These are phyloP conservation scores for Ochropleura leucogaster DNA, from an alignment of 2,888 invertebrate species.

Conservation along the genomic window DNA sequence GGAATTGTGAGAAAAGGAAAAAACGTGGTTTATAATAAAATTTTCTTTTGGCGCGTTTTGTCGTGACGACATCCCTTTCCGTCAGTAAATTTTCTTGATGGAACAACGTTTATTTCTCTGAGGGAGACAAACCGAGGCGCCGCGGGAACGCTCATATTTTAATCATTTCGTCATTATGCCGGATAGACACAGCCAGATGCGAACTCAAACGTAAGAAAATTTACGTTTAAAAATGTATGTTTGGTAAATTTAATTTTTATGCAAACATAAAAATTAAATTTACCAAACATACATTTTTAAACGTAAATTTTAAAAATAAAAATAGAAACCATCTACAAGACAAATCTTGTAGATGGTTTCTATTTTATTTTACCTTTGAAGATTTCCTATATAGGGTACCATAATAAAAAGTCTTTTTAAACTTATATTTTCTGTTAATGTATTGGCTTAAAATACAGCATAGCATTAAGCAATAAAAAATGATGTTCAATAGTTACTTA, in stretches of 20 bases:
- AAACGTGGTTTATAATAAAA: constrained; percentile 73
- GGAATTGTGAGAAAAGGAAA: constrained; percentile 68
- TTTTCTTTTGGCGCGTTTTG: constrained; percentile 69
- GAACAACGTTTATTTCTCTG: constrained; percentile 72
- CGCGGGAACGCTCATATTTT: constrained; percentile 76
- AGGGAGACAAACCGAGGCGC: constrained; percentile 70
- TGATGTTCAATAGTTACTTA: neutral
- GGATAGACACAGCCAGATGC: constrained; percentile 50
- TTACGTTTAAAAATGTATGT: constrained; percentile 18
- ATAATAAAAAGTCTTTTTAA: too few relatives aligned
- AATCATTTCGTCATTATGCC: constrained; percentile 76
- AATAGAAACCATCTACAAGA: too few relatives aligned
- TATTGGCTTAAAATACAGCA: too few relatives aligned
- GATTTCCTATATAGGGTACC: too few relatives aligned
- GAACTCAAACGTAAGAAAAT: constrained; percentile 40
- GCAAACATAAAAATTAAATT: neutral
- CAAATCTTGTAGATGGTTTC: too few relatives aligned
- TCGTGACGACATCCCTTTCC: constrained; percentile 71
- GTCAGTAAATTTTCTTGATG: constrained; percentile 74
- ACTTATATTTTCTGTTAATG: too few relatives aligned
- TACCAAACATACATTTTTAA: constrained; percentile 15
- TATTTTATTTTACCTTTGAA: too few relatives aligned
- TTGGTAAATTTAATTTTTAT: neutral
- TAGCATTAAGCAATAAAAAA: neutral
- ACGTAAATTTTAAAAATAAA: constrained; percentile 33